Base-by-base conservation (phyloP, 1,140 invertebrate genomes). In the Reticulitermes speratus region DNA sequence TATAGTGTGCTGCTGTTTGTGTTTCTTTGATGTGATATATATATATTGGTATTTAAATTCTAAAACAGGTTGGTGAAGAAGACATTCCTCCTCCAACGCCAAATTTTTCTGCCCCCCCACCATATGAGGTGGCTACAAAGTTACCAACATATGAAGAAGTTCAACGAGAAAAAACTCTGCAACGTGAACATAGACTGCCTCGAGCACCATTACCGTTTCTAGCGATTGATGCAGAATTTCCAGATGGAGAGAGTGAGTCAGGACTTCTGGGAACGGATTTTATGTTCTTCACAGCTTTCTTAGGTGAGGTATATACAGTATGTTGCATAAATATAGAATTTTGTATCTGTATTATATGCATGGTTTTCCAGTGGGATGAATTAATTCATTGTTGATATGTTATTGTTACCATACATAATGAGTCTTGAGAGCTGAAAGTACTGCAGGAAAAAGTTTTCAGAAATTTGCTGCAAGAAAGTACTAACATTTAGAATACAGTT, bases 111-210 rank as follows among this genome's bases (percentile, higher is more conserved):
- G 96, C 96, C 84, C 96, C 97, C 44, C 97, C 97, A 9, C 96
- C 96, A 3, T 98, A 98, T 90, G 95, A 96, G 90, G 93, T 96
- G 23, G 92, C 92, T 16, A 91, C 91, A 21, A 97, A 97, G 91
- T 92, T 97, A 89, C 97, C 97, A 44, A 96, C 96, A 69, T 98
- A 98, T 91, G 97, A 97, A 90, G 97, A 98, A 90, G 97, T 97
- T 82, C 96, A 97, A 90, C 92, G 95, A 88, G 96, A 97, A 89
- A 97, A 97, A 89, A 94, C 94, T 88, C 91, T 97, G 87, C 95
- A 97, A 90, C 96, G 94, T 85, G 95, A 96, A 88, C 88, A 86
- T n/a, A 44, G 25, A 83, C 32, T 52, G 21, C 90, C 91, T 87
- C 82, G 81, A 30, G 84, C 59, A 25, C 94, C 95, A 86, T 91